Evolutionary conservation across 1,140 invertebrate genomes (phyloP), one percentile per base, ranked within the genome.

Genomic region (Atta cephalotes): DNA sequence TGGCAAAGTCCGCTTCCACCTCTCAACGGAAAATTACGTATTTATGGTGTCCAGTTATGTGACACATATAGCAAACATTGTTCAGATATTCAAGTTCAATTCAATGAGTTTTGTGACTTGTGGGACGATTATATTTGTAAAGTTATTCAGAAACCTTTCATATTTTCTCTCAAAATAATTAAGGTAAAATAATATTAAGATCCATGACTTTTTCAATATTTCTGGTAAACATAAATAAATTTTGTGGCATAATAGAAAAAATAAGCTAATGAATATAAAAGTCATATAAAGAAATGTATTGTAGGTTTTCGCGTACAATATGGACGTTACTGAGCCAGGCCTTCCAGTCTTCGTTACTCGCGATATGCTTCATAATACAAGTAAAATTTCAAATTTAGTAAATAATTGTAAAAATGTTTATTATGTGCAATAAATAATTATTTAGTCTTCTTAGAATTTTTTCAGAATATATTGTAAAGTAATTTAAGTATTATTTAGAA

Each of bases 1-100:
- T 92, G 92, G 92, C 71, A 81, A 53, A 39, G 81, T 45, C 91
- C 89, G 21, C 7, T 25, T 45, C 63, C 81, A 63, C 91, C 92
- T 35, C 76, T 31, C 2, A 89, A 92, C 7, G 91, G 91, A 3
- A 62, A 85, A 65, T 60, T 92, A 10, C 10, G n/a, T 31, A 0
- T 31, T 60, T 91, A 90, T 58, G 1, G 21, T 68, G 1, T 76
- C 0, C 4, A 16, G 0, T 60, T 62, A 25, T 63, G 56, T 14
- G 3, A 62, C 7, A 45, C 9, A 45, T 45, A 45, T 45, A 45
- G 0, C 0, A 45, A 45, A 45, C 0, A 0, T 39, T 84, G 78
- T 25, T 4, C 0, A 7, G 0, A n/a, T n/a, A 3, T n/a, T 5
- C 0, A 14, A 4, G 62, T 90, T 53, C 25, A n/a, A 7, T 4